Conservation (phyloP, 2,888 invertebrate genomes). For the Leucozona laternaria region DNA sequence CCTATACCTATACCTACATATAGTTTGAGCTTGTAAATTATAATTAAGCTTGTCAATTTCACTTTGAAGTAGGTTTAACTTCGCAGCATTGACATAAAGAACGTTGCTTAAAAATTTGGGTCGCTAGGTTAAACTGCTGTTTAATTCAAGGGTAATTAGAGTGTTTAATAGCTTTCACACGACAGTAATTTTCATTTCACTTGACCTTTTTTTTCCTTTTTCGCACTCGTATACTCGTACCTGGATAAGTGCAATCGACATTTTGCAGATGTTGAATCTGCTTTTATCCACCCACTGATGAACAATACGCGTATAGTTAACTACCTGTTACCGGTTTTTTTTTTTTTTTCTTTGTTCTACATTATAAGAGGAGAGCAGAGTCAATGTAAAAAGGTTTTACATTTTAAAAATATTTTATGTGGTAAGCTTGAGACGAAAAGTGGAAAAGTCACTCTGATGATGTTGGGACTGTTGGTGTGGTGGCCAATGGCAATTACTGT, state of each 20-base stretch:
- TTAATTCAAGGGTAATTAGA: slow-evolving; percentile 51
- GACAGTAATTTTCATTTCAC: slow-evolving; percentile 4
- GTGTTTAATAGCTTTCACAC: slow-evolving; percentile 47
- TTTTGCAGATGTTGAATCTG: slow-evolving; percentile 22
- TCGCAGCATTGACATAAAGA: background rate
- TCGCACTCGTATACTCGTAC: background rate
- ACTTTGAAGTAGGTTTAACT: background rate
- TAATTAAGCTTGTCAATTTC: background rate
- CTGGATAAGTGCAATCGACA: slow-evolving; percentile 40
- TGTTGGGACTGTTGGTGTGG: background rate
- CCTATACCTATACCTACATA: too few species aligned
- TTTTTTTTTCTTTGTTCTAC: background rate
- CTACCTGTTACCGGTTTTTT: slow-evolving; percentile 1
- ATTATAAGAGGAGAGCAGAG: slow-evolving; percentile 8
- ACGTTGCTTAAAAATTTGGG: slow-evolving; percentile 11
- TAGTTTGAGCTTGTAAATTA: too few species aligned
- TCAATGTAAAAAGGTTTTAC: slow-evolving; percentile 37
- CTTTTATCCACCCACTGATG: background rate
- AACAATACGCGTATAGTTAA: background rate
- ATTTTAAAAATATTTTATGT: slow-evolving; percentile 35
- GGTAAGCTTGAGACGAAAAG: slow-evolving; percentile 31
- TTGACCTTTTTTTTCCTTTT: slow-evolving; percentile 10
- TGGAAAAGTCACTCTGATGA: slow-evolving; percentile 27
- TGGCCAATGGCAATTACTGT: background rate
- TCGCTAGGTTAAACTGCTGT: background rate